Evolutionary conservation across 1,140 invertebrate species (phyloP).

Genomic region (Ruditapes philippinarum): DNA sequence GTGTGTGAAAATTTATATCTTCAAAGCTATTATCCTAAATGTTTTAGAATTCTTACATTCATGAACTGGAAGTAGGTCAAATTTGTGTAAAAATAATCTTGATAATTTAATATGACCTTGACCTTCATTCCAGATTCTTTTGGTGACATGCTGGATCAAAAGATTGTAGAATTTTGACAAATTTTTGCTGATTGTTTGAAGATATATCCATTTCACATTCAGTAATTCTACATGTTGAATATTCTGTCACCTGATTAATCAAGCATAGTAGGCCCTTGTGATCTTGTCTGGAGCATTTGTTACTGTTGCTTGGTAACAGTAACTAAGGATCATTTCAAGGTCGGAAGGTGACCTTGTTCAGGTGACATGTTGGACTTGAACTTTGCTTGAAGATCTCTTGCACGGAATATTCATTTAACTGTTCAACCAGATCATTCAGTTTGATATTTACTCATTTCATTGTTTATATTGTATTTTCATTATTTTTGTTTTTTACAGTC

Average conservation of each 20-base stretch:
- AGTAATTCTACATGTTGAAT: background rate
- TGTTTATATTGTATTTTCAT: too few relatives aligned
- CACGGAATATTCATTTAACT: background rate
- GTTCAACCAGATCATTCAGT: too few relatives aligned
- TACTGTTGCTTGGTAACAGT: conserved; percentile 61
- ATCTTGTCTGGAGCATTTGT: conserved; percentile 38
- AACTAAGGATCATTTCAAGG: conserved; percentile 26
- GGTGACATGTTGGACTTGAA: conserved; percentile 65
- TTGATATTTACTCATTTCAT: too few relatives aligned
- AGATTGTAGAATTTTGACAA: conserved; percentile 24
- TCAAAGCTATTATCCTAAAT: conserved; percentile 1
- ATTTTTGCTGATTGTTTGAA: background rate
- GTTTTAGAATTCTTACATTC: conserved; percentile 37
- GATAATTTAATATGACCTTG: conserved; percentile 21
- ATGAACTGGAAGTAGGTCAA: background rate
- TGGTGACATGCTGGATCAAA: conserved; percentile 54
- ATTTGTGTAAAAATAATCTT: background rate
- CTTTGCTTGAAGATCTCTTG: background rate
- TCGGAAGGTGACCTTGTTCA: background rate
- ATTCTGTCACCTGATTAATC: background rate
- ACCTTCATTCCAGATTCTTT: conserved; percentile 6
- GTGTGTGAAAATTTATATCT: background rate
- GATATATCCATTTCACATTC: background rate
- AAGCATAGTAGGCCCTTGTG: background rate
- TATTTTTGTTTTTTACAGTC: too few relatives aligned